Base-by-base conservation (phyloP, 2,888 invertebrate genomes). In the Mystacides longicornis region DNA sequence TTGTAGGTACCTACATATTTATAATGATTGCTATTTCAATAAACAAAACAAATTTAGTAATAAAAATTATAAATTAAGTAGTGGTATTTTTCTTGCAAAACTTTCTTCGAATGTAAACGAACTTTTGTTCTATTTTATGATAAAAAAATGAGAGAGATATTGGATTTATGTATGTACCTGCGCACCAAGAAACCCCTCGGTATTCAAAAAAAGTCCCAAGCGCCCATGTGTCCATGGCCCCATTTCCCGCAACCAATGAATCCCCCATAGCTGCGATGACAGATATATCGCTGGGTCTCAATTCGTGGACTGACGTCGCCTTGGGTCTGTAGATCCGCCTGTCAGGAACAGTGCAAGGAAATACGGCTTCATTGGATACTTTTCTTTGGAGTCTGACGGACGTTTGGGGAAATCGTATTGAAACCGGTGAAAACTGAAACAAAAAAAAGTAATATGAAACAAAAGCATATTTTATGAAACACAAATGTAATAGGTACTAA, bases 151-250 rank as follows among this genome's bases (percentile, higher is more conserved):
- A n/a, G n/a, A n/a, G n/a, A n/a, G n/a, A n/a, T n/a, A n/a, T n/a
- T n/a, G n/a, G n/a, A n/a, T n/a, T n/a, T n/a, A n/a, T n/a, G n/a
- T n/a, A n/a, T n/a, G n/a, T 63, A 82, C 83, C 84, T 63, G 81
- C 81, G 68, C 85, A 85, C 86, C 86, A 87, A 11, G 86, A 87
- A 1, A 87, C 83, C 1, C 87, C 87, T 51, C 87, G 71, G 60
- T 86, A 82, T 67, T 87, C 87, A 59, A 87, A 82, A 64, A 87
- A 81, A 0, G 86, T 84, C 2, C 87, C 86, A 2, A 86, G 69
- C 1, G 87, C 86, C 65, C 77, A 86, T 67, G 86, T 84, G 61
- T 86, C 86, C 62, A 86, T 67, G 0, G 87, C 87, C 1, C 87
- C 87, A 62, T 83, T 87, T 31, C 83, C 87, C 1, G 87, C 86